Base-by-base conservation (phyloP, 1,140 invertebrate species). In the Choristoneura fumiferana region DNA sequence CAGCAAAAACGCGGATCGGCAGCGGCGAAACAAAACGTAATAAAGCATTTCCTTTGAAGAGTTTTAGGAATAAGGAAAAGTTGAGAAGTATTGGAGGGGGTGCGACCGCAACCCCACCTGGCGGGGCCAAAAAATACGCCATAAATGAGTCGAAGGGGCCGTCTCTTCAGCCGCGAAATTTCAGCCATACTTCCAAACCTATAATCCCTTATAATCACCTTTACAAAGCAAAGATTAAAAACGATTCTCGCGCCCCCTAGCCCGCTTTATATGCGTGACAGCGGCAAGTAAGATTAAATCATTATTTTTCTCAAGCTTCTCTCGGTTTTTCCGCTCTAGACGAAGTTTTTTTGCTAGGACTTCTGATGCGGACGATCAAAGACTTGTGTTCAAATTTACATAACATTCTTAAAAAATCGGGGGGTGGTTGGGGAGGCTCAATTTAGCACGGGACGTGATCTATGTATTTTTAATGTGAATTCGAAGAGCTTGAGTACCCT, bases 221-320 rank as follows among this genome's bases (percentile, higher is more conserved):
- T 90, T 90, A 90, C 89, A 90, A 90, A 90, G 89, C 89, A 90
- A 90, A 90, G 89, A 90, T 90, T 90, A 90, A 90, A 90, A 90
- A 84, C 89, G 88, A 88, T 89, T 89, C 84, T 83, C 72, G 76
- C 78, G 65, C 75, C 64, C 33, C 61, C 67, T 67, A 67, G 73
- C 66, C 62, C 76, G 39, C 22, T 87, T 89, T 85, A 87, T 89
- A 89, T 89, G 86, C 86, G 83, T 76, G 82, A 81, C 81, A 65
- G 81, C 77, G 81, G 74, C 84, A 87, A 87, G 81, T 77, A 72
- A 84, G 86, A 89, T 89, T 89, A 89, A 87, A 84, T 89, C 86
- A 89, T 89, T 89, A 89, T 89, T 89, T 89, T 89, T 87, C 83
- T 86, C 85, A 86, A 89, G 86, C 86, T 82, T 67, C 81, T 82